Percentiles rank a stretch among this genome's conserved stretches.
phyloP scores from a whole-genome alignment of 2,888 invertebrate genomes.

The Heteromurus nitidus region DNA sequence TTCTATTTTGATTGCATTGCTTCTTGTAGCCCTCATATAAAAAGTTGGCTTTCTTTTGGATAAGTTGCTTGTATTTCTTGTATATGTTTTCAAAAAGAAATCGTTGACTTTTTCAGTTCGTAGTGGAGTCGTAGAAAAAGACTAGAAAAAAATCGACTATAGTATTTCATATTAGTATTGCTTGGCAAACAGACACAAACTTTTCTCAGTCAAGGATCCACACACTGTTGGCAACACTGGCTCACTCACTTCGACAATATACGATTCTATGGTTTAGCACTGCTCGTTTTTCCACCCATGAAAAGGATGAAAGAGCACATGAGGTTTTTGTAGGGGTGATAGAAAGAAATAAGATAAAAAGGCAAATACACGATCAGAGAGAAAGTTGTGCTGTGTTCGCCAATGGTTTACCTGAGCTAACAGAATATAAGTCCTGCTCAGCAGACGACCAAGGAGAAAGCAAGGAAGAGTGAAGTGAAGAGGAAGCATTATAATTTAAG shows the following conservation, averaged over 20 bases:
- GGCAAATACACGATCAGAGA: not conserved
- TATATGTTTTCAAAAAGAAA: not conserved
- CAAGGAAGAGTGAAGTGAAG: not conserved
- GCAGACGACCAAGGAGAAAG: not conserved
- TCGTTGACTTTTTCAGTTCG: not conserved
- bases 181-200: conserved; percentile 15
- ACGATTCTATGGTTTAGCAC: too few relatives aligned
- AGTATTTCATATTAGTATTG: conserved; percentile 28
- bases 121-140: not conserved
- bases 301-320: not conserved
- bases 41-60: not conserved
- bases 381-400: not conserved
- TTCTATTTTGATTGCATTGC: not conserved
- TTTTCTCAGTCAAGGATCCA: conserved; percentile 12
- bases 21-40: not conserved
- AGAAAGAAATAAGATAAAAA: conserved; percentile 11
- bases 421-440: not conserved
- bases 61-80: not conserved
- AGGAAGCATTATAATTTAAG: conserved; percentile 48
- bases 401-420: conserved; percentile 35
- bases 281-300: not conserved
- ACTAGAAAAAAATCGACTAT: not conserved
- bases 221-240: not conserved
- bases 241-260: too few relatives aligned
- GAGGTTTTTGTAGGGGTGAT: conserved; percentile 8